Percentiles rank a stretch among this genome's conserved stretches.
These are phyloP conservation scores for Parelbella ahira DNA, from an alignment of 2,888 invertebrate genomes.

Conservation along the genomic window DNA sequence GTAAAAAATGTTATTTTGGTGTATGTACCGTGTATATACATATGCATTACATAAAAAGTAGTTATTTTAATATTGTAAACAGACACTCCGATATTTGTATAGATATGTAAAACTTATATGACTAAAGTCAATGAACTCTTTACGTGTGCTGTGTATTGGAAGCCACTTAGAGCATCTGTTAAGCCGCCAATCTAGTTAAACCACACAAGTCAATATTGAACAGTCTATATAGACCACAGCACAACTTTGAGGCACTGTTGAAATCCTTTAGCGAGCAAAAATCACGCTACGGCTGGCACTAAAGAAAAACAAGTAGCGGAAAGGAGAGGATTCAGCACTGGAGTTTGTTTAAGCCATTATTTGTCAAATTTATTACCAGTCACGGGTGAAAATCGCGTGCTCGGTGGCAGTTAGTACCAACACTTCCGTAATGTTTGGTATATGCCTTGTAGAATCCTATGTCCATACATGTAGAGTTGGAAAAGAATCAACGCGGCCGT, in stretches of 20 bases:
- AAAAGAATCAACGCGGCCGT: too few species aligned
- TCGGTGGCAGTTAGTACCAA: too few species aligned
- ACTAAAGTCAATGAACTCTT: neutral
- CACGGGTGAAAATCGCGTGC: too few species aligned
- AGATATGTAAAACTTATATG: too few species aligned
- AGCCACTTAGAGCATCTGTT: slow-evolving; percentile 5
- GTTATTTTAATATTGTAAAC: too few species aligned
- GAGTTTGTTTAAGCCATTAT: neutral
- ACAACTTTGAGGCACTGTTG: slow-evolving; percentile 11
- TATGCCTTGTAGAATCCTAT: too few species aligned
- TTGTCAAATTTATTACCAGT: neutral
- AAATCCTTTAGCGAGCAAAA: slow-evolving; percentile 14
- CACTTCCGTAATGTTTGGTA: too few species aligned
- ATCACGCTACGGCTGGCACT: slow-evolving; percentile 13
- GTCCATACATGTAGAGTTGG: too few species aligned
- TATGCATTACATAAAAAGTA: too few species aligned
- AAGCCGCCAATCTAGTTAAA: slow-evolving; percentile 2
- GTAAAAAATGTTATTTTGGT: too few species aligned
- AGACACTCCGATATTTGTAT: too few species aligned
- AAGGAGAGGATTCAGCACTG: slow-evolving; percentile 3
- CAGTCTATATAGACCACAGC: slow-evolving; percentile 9
- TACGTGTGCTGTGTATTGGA: neutral
- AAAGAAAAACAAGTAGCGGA: slow-evolving; percentile 11
- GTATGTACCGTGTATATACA: too few species aligned
- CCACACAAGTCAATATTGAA: slow-evolving; percentile 17